Evolutionary conservation across 2,888 invertebrate genomes (phyloP), one percentile per base, ranked within the genome.

Genomic region (Nomada hirtipes): DNA sequence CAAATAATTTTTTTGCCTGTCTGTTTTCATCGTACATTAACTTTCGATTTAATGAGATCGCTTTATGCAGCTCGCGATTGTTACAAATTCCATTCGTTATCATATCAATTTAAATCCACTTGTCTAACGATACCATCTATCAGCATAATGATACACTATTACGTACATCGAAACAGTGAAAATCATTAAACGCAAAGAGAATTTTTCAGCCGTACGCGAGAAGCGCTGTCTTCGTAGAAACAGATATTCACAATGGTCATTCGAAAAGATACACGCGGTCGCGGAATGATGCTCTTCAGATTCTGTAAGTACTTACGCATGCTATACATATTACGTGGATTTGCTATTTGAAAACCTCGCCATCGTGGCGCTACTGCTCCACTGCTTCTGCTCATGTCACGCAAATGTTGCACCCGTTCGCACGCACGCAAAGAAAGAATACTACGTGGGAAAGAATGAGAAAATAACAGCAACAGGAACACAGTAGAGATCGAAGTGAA

Each of bases 241-340:
- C 7, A 7, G 26, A 26, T 50, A 11, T 29, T 18, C 7, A n/a
- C n/a, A n/a, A 29, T 29, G n/a, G 23, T 2, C 55, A 26, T 57
- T 47, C 2, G 20, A 11, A 13, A 18, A 47, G 15, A n/a, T 47
- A 7, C 68, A 57, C 52, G 52, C 23, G 18, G 15, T 26, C 29
- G 11, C 4, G 3, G 42, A 4, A 29, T 15, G 42, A 2, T 73
- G 29, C 7, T 20, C 10, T 11, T 13, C 18, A 23, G 4, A 13
- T 71, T 36, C 4, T 23, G 4, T 63, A 1, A 18, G 42, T 76
- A 79, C 79, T 79, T 61, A 79, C 79, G n/a, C 2, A 26, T 2
- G 23, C 70, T 67, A 26, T 67, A 77, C 2, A 61, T 0, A 29
- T 61, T 61, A 42, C 65, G 47, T 10, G 4, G 10, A 18, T 23